Evolutionary conservation across 2,113 vertebrate species (phyloP), one percentile per base, ranked within the genome.

Genomic region (Strix uralensis): DNA sequence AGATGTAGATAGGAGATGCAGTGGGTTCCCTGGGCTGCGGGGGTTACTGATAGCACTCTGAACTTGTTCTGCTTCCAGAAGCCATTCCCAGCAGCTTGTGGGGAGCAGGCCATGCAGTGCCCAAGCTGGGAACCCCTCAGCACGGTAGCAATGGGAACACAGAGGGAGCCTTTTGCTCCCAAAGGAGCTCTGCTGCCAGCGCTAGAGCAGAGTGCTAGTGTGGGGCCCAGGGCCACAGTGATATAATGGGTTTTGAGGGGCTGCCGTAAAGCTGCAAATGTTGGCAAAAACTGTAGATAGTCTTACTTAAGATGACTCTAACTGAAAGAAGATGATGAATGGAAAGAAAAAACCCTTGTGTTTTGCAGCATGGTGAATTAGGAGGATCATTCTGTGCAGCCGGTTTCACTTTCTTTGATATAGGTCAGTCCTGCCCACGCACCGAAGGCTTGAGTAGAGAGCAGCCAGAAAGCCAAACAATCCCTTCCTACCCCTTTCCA

Each of bases 391-490:
- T 94, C 49, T 75, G 22, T 82, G 73, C 38, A 81, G 38, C 14
- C 42, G 54, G 89, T 97, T 96, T 97, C 91, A 51, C 73, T 94
- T 96, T 95, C 83, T 94, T 92, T 95, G 54, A 52, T 73, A 51
- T 11, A 77, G 71, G 38, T 91, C 86, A 77, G 20, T 65, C 51
- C 79, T 91, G 65, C n/a, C 61, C 1, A 7, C 4, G 3, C 30
- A 22, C 42, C 42, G 77, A 80, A 84, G 57, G 38, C 46, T 70
- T 14, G 0, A 91, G 26, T 51, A 26, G 82, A 92, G 34, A 65
- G 49, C 44, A 81, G 26, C 9, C 23, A 40, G 62, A 90, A 84
- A 77, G 58, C 29, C 1, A 1, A 89, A 54, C 17, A 4, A 12
- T 47, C 78, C 54, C 32, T 93, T 84, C 57, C 40, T 63, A 49